Evolutionary conservation across 2,888 invertebrate genomes (phyloP).

Genomic region (Mamestra brassicae): DNA sequence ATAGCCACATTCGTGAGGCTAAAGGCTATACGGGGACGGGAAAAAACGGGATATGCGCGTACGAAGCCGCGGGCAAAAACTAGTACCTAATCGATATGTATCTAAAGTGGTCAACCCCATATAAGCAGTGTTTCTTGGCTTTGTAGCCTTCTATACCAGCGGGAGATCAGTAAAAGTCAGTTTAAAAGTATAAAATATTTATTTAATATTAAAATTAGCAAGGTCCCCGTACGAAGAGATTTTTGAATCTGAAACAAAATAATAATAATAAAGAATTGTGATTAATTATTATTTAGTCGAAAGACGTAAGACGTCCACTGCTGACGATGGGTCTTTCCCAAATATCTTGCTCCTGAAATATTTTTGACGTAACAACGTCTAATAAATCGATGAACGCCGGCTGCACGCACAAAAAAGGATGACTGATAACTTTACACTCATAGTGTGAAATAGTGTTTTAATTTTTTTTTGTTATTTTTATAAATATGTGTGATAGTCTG

Average conservation of each 20-base stretch:
- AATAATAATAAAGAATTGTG: neutral
- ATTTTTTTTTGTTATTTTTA: too few species aligned
- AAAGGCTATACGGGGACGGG: too few species aligned
- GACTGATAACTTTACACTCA: too few species aligned
- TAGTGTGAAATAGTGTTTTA: too few species aligned
- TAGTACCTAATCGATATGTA: neutral
- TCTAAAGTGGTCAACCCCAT: neutral
- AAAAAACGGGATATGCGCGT: too few species aligned
- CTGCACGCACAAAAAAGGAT: too few species aligned
- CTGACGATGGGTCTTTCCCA: neutral
- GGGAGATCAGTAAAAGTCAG: neutral
- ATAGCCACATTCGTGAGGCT: too few species aligned
- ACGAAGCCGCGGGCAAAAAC: too few species aligned
- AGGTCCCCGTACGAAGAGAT: neutral
- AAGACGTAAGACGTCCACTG: neutral
- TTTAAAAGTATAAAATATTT: constrained; percentile 15
- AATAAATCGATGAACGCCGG: too few species aligned
- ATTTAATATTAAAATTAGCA: constrained; percentile 31
- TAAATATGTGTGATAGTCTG: too few species aligned
- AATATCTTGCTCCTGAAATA: neutral
- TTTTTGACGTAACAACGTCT: too few species aligned
- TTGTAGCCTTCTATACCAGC: neutral
- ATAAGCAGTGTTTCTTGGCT: neutral
- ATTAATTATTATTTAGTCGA: neutral
- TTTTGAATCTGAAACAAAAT: constrained; percentile 30